Evolutionary conservation across 1,140 invertebrate species (phyloP).

Genomic region (Liolophura sinensis): DNA sequence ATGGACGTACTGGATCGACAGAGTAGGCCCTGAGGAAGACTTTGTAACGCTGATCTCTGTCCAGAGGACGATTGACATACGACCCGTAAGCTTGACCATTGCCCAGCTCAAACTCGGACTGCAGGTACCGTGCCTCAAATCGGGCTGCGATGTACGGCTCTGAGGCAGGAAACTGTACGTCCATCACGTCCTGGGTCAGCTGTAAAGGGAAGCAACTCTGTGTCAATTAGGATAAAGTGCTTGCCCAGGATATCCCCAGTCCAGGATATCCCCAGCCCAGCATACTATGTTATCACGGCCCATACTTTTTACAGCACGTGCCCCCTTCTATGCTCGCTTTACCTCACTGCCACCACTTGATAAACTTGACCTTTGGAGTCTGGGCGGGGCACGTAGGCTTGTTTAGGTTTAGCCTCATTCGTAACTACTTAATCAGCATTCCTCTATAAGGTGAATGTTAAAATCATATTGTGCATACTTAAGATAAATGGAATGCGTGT

Average conservation of each 20-base stretch:
- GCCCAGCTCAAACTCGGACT: constrained; percentile 41
- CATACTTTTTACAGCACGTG: too few species aligned
- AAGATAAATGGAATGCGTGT: too few species aligned
- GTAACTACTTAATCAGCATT: too few species aligned
- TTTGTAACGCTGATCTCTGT: constrained; percentile 33
- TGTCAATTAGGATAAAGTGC: constrained; percentile 1
- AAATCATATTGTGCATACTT: too few species aligned
- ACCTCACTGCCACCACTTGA: too few species aligned
- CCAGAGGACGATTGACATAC: constrained; percentile 40
- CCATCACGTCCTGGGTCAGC: constrained; percentile 24
- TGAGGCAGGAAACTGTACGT: constrained; percentile 21
- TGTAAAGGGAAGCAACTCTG: constrained; percentile 22
- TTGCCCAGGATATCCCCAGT: background rate
- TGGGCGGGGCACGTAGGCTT: too few species aligned
- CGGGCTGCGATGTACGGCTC: constrained; percentile 48
- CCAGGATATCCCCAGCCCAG: too few species aligned
- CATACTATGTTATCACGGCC: too few species aligned
- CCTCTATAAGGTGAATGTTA: too few species aligned
- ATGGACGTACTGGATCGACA: constrained; percentile 60
- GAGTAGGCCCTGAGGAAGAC: constrained; percentile 51
- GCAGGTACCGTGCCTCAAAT: constrained; percentile 43
- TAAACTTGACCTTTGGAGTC: too few species aligned
- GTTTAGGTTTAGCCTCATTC: too few species aligned
- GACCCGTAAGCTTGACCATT: constrained; percentile 41
- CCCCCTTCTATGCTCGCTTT: too few species aligned